Evolutionary conservation across 2,797 vertebrate species (phyloP), one percentile per base, ranked within the genome.

Genomic region (Capromys pilorides): DNA sequence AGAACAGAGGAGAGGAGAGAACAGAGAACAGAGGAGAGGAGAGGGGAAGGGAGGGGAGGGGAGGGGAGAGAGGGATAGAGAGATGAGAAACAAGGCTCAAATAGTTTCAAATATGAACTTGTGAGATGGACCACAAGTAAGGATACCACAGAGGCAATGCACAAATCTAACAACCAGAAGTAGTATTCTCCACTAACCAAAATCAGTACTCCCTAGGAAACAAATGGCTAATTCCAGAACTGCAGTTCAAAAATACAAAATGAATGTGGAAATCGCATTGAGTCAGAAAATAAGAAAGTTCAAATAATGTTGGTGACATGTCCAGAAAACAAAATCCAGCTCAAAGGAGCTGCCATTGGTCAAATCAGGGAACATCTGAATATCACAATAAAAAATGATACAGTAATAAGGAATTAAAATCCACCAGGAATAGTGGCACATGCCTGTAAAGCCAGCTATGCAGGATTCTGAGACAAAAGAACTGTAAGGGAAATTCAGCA

Each of bases 281-380:
- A 93, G 19, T 16, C 41, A 92, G 21, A 93, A 94, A 88, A 69
- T 57, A 85, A 62, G 19, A 22, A 54, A 95, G 85, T 49, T 90
- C 54, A 71, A 64, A 90, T 59, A 66, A 59, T 33, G 31, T 64
- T 73, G 69, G 69, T 21, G 36, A 39, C 69, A 41, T 41, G 5
- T 41, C 6, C 12, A 5, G 41, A 73, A 39, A 73, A 41, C 22
- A 73, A 73, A 41, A 73, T 39, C 36, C 36, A 41, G 36, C 22
- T 73, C 71, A 41, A 73, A 73, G 39, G 39, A 73, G 69, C 69
- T 41, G 21, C 71, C 21, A 41, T 24, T 36, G 67, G 71, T 12
- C 39, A 73, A 39, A 73, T 41, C 71, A 41, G 39, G 39, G 41
- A 73, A 73, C n/a, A 39, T 45, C 4, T 94, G 12, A 93, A 11